Conservation (phyloP, 1,140 invertebrate species). For the Myzus persicae region DNA sequence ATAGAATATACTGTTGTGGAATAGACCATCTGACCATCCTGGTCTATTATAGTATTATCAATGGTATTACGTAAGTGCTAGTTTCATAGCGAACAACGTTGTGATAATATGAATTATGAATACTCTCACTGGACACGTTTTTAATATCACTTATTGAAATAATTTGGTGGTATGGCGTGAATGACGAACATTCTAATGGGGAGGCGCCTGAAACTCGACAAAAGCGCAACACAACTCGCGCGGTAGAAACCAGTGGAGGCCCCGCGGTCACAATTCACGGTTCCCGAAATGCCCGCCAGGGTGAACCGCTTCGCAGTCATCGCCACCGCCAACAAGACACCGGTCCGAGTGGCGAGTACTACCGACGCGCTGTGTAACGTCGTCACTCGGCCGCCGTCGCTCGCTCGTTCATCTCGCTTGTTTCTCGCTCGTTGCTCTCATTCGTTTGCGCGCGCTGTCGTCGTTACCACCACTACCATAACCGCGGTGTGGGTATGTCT, state of each 20-base stretch:
- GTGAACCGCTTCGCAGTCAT: constrained; percentile 29
- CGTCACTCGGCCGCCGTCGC: constrained; percentile 11
- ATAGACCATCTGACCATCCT: too few species aligned
- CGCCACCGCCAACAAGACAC: background rate
- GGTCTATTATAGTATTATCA: too few species aligned
- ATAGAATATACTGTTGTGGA: too few species aligned
- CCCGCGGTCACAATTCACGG: background rate
- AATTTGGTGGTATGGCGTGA: background rate
- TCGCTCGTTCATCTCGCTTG: background rate
- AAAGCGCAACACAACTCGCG: background rate
- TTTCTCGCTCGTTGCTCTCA: background rate
- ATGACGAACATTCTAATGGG: background rate
- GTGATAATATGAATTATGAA: too few species aligned
- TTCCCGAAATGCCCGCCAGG: constrained; percentile 38
- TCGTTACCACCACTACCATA: background rate
- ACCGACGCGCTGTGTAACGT: background rate
- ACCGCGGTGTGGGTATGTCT: background rate
- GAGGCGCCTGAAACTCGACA: background rate
- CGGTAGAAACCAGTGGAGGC: background rate
- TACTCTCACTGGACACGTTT: background rate
- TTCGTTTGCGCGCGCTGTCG: background rate
- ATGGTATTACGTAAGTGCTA: too few species aligned
- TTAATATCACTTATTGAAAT: background rate
- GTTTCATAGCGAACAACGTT: too few species aligned
- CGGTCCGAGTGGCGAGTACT: background rate